Conservation (phyloP, 2,888 invertebrate genomes). For the Metellina segmentata region DNA sequence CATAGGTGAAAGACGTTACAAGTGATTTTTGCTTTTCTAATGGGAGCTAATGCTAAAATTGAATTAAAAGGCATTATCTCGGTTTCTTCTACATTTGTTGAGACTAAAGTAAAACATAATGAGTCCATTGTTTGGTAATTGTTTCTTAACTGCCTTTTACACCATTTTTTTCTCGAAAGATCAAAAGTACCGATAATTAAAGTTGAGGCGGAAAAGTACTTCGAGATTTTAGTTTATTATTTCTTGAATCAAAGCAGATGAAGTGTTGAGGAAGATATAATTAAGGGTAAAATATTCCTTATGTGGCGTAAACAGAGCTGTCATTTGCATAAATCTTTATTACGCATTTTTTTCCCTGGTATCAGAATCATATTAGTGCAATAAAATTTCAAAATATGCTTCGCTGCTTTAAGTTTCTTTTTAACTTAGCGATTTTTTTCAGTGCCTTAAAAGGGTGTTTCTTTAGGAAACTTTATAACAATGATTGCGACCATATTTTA, state of each 20-base stretch:
- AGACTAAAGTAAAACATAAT: slow-evolving; percentile 68
- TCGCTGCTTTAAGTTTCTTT: slow-evolving; percentile 16
- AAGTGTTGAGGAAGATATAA: slow-evolving; percentile 67
- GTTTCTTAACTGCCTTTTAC: slow-evolving; percentile 74
- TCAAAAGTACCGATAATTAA: slow-evolving; percentile 72
- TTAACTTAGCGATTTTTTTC: slow-evolving; percentile 12
- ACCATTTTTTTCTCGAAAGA: slow-evolving; percentile 52
- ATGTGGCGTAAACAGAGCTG: slow-evolving; percentile 56
- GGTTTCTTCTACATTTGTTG: slow-evolving; percentile 65
- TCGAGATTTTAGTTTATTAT: slow-evolving; percentile 64
- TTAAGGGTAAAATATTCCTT: slow-evolving; percentile 73
- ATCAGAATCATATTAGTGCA: slow-evolving; percentile 68
- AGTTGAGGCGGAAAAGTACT: slow-evolving; percentile 58
- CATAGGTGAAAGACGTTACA: slow-evolving; percentile 68
- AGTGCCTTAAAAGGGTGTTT: slow-evolving; percentile 18
- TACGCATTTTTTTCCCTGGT: slow-evolving; percentile 35
- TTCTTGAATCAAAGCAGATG: slow-evolving; percentile 67
- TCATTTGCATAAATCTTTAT: slow-evolving; percentile 71
- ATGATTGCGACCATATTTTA: slow-evolving; percentile 15
- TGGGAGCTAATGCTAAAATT: slow-evolving; percentile 63
- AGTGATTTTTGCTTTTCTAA: slow-evolving; percentile 63
- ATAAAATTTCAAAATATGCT: slow-evolving; percentile 58
- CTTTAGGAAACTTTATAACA: slow-evolving; percentile 20
- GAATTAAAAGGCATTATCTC: slow-evolving; percentile 74
- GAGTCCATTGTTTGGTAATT: slow-evolving; percentile 75